Evolutionary conservation across 2,888 invertebrate genomes (phyloP), one percentile per base, ranked within the genome.

Genomic region (Marronus borbonicus): DNA sequence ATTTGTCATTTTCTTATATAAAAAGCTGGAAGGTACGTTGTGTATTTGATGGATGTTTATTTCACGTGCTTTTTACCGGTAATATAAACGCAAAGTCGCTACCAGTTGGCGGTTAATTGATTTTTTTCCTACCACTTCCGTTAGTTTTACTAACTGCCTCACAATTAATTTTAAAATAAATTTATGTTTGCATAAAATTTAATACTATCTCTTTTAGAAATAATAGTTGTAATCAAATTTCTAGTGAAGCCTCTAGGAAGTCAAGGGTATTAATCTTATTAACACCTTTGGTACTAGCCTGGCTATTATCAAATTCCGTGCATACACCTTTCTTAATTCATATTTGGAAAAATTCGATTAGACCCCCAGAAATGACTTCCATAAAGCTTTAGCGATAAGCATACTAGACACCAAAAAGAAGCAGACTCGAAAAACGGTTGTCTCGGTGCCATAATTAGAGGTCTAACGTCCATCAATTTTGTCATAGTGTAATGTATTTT

Each of bases 1-100:
- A 78, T 78, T 78, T 78, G 78, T 78, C 78, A 78, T 70, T 74
- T 64, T 60, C 49, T 62, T 36, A 64, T 39, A 44, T 60, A 69
- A 69, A 69, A 44, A 12, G 70, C n/a, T 76, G 50, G 64, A 70
- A 78, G 68, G n/a, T 28, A 24, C 28, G 31, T 52, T 31, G 76
- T 58, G 49, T 50, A 7, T 20, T 62, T 78, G 78, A 78, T 76
- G 60, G 78, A 78, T 78, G 76, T 69, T 50, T 39, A n/a, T 52
- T 76, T 78, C 62, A 76, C 78, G 78, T 69, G 78, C 28, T 69
- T 68, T 69, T 65, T 70, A n/a, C 20, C n/a, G 31, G n/a, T 50
- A 3, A 36, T 36, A 36, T 36, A 36, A 36, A 68, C 62, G 62
- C 24, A 39, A 62, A 62, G 62, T 24, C 28, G 36, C 31, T 36